Evolutionary conservation across 30 jellyfish, hydroid and myxozoan species (phyloP), one percentile per base, ranked within the genome.

Genomic region (Pelagia noctiluca): DNA sequence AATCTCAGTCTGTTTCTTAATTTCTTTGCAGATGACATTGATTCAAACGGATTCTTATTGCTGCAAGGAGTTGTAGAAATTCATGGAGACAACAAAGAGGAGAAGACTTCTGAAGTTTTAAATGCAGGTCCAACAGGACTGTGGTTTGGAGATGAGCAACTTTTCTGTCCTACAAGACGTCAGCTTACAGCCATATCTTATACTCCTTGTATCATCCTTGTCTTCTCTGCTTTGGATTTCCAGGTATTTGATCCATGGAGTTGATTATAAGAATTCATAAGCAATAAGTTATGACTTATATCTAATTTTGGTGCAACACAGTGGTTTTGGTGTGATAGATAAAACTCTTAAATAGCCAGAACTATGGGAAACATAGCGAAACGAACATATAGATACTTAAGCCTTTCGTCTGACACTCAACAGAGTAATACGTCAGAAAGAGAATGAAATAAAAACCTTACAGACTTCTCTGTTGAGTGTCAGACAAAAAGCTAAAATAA

Each of bases 141-240:
- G 18, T 86, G 96, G 96, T 88, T 88, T 88, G 91, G 96, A 22
- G 96, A 88, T 60, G 96, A 88, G 69, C 84, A 52, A 63, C 72
- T 88, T n/a, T 88, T 88, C 63, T 52, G 88, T n/a, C 19, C 22
- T 16, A 68, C 92, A 66, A 71, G 79, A 37, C 42, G 92, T 47
- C 50, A 60, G 33, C 53, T 61, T 31, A 61, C 91, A 1, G 91
- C 89, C 0, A 80, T 36, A 61, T 76, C 92, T 22, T 73, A 63
- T 26, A 67, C 84, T 18, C 88, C 91, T 23, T 88, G 96, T 79
- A 87, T 75, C 25, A 35, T 71, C 25, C 78, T 71, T 50, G 52
- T 35, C 16, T 71, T 88, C 33, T 35, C 46, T 2, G 73, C 79
- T 18, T 22, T 32, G 53, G 35, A 75, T 65, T 50, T 87, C 48